phyloP scores from a whole-genome alignment of 2,113 vertebrate genomes.

The Melanostigma gelatinosum region DNA sequence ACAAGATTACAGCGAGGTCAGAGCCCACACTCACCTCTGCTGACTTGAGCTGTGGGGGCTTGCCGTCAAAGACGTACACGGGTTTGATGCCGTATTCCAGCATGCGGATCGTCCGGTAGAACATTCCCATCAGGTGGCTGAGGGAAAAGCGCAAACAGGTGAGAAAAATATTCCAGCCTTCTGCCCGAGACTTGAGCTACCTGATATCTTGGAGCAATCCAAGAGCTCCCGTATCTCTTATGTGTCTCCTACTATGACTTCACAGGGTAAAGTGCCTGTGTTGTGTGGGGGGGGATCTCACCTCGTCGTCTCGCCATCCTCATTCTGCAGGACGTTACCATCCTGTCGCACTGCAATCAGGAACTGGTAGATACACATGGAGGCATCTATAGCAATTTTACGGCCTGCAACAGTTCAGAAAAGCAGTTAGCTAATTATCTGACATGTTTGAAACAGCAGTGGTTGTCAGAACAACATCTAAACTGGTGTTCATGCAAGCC shows the following conservation, averaged over 20 bases:
- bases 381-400: slow-evolving; percentile 96
- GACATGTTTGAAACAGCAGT: background rate
- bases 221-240: background rate
- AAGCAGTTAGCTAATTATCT: background rate
- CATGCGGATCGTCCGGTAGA: slow-evolving; percentile 98
- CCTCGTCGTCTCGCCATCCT: slow-evolving; percentile 96
- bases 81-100: slow-evolving; percentile 96
- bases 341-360: slow-evolving; percentile 96
- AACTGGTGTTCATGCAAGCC: background rate
- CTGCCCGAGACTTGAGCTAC: background rate
- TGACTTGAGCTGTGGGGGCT: slow-evolving; percentile 93
- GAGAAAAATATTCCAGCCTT: background rate
- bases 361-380: slow-evolving; percentile 99
- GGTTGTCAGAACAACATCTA: background rate
- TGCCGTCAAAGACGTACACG: slow-evolving; percentile 95
- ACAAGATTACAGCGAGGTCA: background rate
- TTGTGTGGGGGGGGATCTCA: slow-evolving; percentile 35
- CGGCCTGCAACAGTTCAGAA: slow-evolving; percentile 76
- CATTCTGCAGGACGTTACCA: slow-evolving; percentile 91
- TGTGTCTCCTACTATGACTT: background rate
- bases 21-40: slow-evolving; percentile 84
- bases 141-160: background rate
- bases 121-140: slow-evolving; percentile 98
- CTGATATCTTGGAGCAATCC: background rate
- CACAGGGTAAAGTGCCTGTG: background rate